Percentiles rank a stretch among this genome's conserved stretches.
phyloP scores from a whole-genome alignment of 2,797 vertebrate genomes.

The Sylvilagus floridanus region DNA sequence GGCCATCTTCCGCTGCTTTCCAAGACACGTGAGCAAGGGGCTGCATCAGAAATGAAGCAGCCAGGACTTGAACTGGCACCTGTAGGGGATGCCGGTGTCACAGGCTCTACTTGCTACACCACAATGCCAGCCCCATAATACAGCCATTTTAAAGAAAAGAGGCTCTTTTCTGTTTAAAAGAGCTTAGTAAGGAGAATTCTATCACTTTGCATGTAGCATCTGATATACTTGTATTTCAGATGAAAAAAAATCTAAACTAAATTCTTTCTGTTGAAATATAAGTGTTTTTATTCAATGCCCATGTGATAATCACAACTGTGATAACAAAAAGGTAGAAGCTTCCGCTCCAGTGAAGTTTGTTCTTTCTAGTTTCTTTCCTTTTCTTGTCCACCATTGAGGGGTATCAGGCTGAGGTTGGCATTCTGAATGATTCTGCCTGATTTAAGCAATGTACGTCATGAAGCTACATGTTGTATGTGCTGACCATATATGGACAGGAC shows the following conservation, averaged over 20 bases:
- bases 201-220: not conserved
- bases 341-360: not conserved
- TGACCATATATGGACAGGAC: not conserved
- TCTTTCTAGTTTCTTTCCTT: constrained; percentile 15
- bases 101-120: too few relatives aligned
- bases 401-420: not conserved
- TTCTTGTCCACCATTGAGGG: not conserved
- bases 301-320: not conserved
- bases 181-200: not conserved
- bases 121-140: not conserved
- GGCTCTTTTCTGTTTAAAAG: constrained; percentile 15
- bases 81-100: too few relatives aligned
- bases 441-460: not conserved
- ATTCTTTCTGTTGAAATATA: not conserved
- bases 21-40: too few relatives aligned
- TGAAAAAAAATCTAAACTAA: not conserved
- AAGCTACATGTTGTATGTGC: not conserved
- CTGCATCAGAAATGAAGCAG: too few relatives aligned
- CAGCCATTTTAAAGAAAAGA: not conserved
- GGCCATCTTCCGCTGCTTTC: too few relatives aligned
- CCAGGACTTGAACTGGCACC: too few relatives aligned
- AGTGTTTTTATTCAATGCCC: not conserved
- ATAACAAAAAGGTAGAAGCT: not conserved
- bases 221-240: constrained; percentile 2
- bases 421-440: not conserved